Conservation (phyloP, 2,113 vertebrate species). For the Notothenia rossii region DNA sequence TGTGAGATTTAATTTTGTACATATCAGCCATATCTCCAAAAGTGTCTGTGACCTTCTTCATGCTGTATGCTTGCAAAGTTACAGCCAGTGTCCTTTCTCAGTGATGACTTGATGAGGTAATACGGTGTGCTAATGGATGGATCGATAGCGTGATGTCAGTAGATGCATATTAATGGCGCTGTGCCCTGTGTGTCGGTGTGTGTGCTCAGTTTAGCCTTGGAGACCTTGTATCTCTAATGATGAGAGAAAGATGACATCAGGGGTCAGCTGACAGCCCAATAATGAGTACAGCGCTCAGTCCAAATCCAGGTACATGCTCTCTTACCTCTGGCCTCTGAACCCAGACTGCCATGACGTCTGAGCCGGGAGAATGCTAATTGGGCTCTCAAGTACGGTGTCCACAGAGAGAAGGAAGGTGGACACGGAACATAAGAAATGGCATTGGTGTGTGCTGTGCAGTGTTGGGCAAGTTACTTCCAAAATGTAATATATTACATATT, state of each 20-base stretch:
- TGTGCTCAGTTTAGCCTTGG: slow-evolving; percentile 33
- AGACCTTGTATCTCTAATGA: slow-evolving; percentile 61
- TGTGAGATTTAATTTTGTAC: slow-evolving; percentile 47
- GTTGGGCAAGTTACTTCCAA: no score
- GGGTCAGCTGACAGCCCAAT: slow-evolving; percentile 71
- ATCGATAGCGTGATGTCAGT: slow-evolving; percentile 68
- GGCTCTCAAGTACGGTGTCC: slow-evolving; percentile 52
- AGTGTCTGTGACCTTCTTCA: slow-evolving; percentile 39
- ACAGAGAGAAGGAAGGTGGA: slow-evolving; percentile 29
- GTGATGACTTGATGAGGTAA: slow-evolving; percentile 58
- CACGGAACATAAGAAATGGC: slow-evolving; percentile 14
- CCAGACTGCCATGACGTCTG: slow-evolving; percentile 45
- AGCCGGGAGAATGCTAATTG: slow-evolving; percentile 65
- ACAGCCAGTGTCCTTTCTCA: slow-evolving; percentile 25
- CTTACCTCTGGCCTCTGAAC: slow-evolving; percentile 66
- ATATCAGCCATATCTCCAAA: slow-evolving; percentile 23
- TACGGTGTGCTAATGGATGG: slow-evolving; percentile 51
- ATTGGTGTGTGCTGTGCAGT: neutral
- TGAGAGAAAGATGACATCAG: slow-evolving; percentile 68
- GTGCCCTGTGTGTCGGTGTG: slow-evolving; percentile 23
- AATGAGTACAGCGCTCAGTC: slow-evolving; percentile 73
- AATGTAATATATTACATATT: no score
- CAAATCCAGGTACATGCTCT: slow-evolving; percentile 60
- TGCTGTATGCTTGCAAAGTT: slow-evolving; percentile 20
- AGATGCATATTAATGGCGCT: slow-evolving; percentile 65